Conservation (phyloP, 2,113 vertebrate genomes). For the Acrocephalus arundinaceus region DNA sequence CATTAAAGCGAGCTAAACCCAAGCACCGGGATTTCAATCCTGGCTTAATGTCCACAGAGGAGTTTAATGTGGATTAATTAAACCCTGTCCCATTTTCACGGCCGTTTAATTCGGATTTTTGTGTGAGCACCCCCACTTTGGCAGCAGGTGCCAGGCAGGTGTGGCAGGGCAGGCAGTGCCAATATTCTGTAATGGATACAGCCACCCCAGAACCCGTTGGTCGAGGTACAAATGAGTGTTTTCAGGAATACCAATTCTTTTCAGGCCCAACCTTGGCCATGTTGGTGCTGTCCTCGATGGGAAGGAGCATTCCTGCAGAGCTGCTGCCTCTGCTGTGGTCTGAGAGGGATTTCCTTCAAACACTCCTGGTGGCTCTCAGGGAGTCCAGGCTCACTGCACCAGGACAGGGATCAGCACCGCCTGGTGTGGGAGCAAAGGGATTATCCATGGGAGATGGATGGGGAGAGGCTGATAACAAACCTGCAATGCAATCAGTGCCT, state of each 20-base stretch:
- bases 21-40: not conserved
- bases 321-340: accelerated
- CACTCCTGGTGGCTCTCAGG: not conserved
- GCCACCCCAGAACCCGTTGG: accelerated
- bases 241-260: not conserved
- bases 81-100: accelerated
- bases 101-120: accelerated
- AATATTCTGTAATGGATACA: not conserved
- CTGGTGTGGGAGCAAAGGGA: not conserved
- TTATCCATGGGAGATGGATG: slow-evolving; percentile 22
- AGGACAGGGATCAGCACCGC: not conserved
- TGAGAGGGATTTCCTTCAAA: not conserved
- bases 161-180: not conserved
- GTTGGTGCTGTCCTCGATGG: accelerated
- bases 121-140: not conserved
- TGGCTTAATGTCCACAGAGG: not conserved
- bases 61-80: not conserved
- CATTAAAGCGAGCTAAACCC: not conserved
- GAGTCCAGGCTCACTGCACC: accelerated
- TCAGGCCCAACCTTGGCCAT: not conserved
- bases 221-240: accelerated
- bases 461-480: slow-evolving; percentile 2
- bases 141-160: too few species aligned
- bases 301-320: not conserved
- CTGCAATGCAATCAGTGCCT: slow-evolving; percentile 29